Conservation (phyloP, 2,888 invertebrate genomes). For the Eledone cirrhosa region DNA sequence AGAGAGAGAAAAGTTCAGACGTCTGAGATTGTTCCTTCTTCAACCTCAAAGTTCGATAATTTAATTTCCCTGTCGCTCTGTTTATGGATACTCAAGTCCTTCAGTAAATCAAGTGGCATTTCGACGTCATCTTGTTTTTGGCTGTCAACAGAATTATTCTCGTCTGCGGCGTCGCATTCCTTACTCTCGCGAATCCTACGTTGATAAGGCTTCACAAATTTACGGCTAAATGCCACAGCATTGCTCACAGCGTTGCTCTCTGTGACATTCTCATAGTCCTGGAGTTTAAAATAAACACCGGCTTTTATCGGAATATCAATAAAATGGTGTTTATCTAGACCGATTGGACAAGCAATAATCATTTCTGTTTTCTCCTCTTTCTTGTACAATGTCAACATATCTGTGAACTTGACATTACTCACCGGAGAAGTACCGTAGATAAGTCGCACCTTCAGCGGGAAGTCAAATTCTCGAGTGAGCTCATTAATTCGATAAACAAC, state of each 20-base stretch:
- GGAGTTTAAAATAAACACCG: constrained; percentile 12
- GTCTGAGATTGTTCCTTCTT: no score
- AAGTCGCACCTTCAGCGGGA: constrained; percentile 55
- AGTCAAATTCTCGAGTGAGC: constrained; percentile 44
- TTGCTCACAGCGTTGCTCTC: no score
- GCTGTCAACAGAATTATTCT: not conserved
- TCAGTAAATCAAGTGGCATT: not conserved
- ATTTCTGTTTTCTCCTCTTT: constrained; percentile 38
- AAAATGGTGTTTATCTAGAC: constrained; percentile 54
- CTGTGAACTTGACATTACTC: constrained; percentile 57
- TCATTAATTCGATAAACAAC: constrained; percentile 56
- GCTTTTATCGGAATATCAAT: constrained; percentile 50
- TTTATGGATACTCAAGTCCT: not conserved
- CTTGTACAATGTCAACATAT: constrained; percentile 47
- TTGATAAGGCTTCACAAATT: no score
- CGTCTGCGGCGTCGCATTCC: not conserved
- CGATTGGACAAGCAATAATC: constrained; percentile 51
- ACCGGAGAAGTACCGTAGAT: constrained; percentile 57
- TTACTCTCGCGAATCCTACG: no score
- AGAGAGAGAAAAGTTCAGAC: no score
- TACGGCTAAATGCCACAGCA: no score
- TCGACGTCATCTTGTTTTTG: not conserved
- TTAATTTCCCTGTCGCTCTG: not conserved
- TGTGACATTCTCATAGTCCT: no score
- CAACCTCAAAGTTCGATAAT: no score